phyloP scores from a whole-genome alignment of 2,797 vertebrate species.

The Zenarchopterus dispar region DNA sequence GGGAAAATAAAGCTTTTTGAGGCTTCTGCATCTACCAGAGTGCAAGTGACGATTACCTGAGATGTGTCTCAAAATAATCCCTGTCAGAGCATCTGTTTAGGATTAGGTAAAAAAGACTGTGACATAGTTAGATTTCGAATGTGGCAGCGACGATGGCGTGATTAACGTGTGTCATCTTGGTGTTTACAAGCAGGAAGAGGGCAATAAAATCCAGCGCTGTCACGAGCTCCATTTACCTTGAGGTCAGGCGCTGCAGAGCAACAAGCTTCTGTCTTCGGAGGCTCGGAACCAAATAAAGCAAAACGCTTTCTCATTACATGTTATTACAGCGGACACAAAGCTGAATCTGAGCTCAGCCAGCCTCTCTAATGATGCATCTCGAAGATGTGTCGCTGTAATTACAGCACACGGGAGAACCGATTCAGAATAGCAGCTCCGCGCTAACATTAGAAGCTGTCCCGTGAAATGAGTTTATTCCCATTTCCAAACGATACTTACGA shows the following conservation, averaged over 20 bases:
- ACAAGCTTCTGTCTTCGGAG: neutral
- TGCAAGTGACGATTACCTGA: too few relatives aligned
- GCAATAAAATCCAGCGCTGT: neutral
- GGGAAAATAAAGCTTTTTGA: too few relatives aligned
- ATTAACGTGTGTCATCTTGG: slow-evolving; percentile 3
- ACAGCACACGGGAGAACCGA: neutral
- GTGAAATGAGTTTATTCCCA: too few relatives aligned
- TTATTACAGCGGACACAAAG: neutral
- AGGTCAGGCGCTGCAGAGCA: slow-evolving; percentile 3
- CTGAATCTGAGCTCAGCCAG: neutral
- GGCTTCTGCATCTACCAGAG: too few relatives aligned
- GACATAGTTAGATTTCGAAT: neutral
- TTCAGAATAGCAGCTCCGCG: too few relatives aligned
- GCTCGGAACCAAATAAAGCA: neutral
- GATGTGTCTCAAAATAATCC: too few relatives aligned
- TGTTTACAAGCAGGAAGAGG: slow-evolving; percentile 7
- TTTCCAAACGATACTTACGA: too few relatives aligned
- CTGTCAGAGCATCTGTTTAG: neutral
- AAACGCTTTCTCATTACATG: neutral
- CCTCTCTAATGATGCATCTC: neutral
- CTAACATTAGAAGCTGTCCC: too few relatives aligned
- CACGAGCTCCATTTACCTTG: slow-evolving; percentile 8
- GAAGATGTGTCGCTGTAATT: slow-evolving; percentile 1
- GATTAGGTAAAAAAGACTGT: neutral
- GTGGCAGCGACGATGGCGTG: neutral